Percentiles rank a stretch among this genome's conserved stretches.
These are phyloP conservation scores for Drosophila birchii DNA, from an alignment of 2,888 invertebrate species.

Conservation along the genomic window DNA sequence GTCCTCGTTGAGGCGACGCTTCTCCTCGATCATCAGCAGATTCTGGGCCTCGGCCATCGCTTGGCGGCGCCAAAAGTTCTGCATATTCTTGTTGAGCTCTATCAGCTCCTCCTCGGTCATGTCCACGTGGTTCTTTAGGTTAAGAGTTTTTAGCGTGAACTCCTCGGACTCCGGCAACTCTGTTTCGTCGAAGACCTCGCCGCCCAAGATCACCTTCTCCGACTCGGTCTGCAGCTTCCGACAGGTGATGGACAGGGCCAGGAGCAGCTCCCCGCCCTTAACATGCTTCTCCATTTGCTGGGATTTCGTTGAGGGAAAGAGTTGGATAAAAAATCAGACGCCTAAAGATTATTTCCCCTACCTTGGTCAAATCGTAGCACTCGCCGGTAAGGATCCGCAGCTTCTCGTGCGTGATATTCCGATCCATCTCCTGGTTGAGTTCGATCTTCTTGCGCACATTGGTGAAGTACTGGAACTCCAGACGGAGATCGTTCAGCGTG, in stretches of 20 bases:
- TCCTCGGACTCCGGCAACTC: slow-evolving; percentile 42
- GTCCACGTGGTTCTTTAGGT: slow-evolving; percentile 73
- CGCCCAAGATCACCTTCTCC: slow-evolving; percentile 79
- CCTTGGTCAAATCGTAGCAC: slow-evolving; percentile 74
- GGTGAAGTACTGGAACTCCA: slow-evolving; percentile 79
- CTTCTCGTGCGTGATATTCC: slow-evolving; percentile 71
- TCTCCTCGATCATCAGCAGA: slow-evolving; percentile 72
- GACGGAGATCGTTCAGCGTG: slow-evolving; percentile 69
- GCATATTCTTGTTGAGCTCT: slow-evolving; percentile 64
- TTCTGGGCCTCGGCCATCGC: slow-evolving; percentile 78
- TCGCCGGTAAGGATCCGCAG: slow-evolving; percentile 74
- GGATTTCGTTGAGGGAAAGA: not conserved
- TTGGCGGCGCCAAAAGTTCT: slow-evolving; percentile 82
- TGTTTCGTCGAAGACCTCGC: slow-evolving; percentile 51
- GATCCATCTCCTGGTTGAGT: slow-evolving; percentile 62
- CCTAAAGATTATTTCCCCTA: slow-evolving; percentile 32
- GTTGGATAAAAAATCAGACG: not conserved
- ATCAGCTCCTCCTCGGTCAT: slow-evolving; percentile 74
- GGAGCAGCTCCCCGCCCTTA: slow-evolving; percentile 77
- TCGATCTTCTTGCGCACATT: slow-evolving; percentile 76
- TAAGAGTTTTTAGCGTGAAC: slow-evolving; percentile 62
- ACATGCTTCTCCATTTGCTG: slow-evolving; percentile 75
- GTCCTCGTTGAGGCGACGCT: slow-evolving; percentile 69
- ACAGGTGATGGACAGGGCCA: slow-evolving; percentile 78
- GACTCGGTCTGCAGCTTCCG: slow-evolving; percentile 82